Evolutionary conservation across 2,888 invertebrate genomes (phyloP).

Genomic region (Endotricha flammealis): DNA sequence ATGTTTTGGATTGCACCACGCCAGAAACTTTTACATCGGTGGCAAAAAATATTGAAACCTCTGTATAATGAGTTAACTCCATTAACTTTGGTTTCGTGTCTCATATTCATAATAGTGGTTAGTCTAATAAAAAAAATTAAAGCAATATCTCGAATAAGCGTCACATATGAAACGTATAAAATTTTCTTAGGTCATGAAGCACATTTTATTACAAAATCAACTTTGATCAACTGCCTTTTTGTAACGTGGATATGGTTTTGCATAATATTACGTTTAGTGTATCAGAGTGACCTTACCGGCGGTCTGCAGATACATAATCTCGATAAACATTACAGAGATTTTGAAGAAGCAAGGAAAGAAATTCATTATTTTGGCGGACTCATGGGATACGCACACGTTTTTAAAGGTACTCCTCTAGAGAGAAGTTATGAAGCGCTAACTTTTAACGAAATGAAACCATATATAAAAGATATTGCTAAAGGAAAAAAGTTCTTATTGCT

Average conservation of each 20-base stretch:
- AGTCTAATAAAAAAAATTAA: background rate
- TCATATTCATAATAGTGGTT: background rate
- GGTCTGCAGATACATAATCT: background rate
- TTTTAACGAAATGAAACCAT: background rate
- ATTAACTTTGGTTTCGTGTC: background rate
- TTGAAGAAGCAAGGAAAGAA: background rate
- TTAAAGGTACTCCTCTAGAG: constrained; percentile 1
- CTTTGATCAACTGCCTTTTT: constrained; percentile 5
- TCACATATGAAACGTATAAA: constrained; percentile 3
- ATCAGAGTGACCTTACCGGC: constrained; percentile 3
- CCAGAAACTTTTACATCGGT: background rate
- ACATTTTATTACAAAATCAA: constrained; percentile 5
- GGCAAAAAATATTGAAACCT: constrained; percentile 5
- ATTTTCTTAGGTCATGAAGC: constrained; percentile 6
- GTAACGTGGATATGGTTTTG: constrained; percentile 7
- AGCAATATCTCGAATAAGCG: background rate
- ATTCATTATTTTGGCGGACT: constrained; percentile 1
- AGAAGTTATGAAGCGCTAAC: constrained; percentile 1
- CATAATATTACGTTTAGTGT: constrained; percentile 1
- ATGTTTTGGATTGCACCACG: constrained; percentile 3
- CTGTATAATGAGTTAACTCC: constrained; percentile 2
- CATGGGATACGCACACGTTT: background rate
- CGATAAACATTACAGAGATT: background rate
- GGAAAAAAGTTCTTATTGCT: background rate
- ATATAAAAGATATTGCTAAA: background rate